Evolutionary conservation across 2,797 vertebrate genomes (phyloP).

Genomic region (Hyperoplus lanceolatus): DNA sequence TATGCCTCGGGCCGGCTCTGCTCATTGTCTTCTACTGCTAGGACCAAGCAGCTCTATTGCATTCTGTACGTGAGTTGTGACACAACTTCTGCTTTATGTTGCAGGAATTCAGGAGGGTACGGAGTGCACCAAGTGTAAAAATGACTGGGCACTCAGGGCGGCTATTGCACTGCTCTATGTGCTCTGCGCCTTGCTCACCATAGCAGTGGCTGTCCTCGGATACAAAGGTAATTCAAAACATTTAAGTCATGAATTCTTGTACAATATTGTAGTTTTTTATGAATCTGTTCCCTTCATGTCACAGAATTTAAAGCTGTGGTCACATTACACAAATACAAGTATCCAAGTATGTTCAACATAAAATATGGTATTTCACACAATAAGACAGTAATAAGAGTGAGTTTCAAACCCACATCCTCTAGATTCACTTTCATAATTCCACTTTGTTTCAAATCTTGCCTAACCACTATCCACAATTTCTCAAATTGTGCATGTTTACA

Average conservation of each 20-base stretch:
- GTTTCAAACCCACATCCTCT: not conserved
- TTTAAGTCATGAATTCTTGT: conserved; percentile 1
- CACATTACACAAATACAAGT: not conserved
- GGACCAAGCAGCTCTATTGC: conserved; percentile 1
- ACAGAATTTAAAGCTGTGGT: not conserved
- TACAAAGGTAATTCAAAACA: conserved; percentile 91
- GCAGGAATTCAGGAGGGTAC: conserved; percentile 98
- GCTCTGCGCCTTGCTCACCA: conserved; percentile 94
- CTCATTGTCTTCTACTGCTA: not conserved
- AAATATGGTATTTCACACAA: not conserved
- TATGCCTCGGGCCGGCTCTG: no score
- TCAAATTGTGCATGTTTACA: not conserved
- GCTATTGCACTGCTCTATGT: conserved; percentile 95
- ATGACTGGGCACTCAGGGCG: conserved; percentile 96
- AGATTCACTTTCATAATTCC: not conserved
- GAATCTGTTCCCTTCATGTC: not conserved
- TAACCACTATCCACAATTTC: not conserved
- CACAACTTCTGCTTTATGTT: conserved; percentile 67
- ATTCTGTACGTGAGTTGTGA: conserved; percentile 24
- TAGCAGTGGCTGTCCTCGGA: conserved; percentile 96
- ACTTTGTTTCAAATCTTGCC: not conserved
- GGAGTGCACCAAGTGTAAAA: conserved; percentile 98
- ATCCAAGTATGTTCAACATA: not conserved
- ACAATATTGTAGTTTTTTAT: not conserved
- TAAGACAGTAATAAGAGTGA: not conserved